Percentiles rank a stretch among this genome's conserved stretches.
Conservation (phyloP, 2,888 invertebrate species). For the Corythucha ciliata region DNA sequence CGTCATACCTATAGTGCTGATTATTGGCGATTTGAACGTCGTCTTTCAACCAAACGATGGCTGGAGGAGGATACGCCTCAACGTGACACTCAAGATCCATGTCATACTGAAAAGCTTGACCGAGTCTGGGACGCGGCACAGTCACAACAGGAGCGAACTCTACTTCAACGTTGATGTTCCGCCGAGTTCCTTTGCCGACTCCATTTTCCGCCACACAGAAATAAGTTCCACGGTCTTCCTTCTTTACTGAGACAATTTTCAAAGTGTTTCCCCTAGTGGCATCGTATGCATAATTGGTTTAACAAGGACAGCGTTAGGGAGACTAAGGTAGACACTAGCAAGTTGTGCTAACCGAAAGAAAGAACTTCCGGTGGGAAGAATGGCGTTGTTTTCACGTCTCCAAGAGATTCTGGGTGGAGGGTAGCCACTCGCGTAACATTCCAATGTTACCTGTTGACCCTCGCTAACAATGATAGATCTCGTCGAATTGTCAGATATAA, state of each 20-base stretch:
- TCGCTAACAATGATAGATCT: conserved; percentile 70
- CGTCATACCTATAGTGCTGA: conserved; percentile 65
- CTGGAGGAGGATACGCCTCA: conserved; percentile 89
- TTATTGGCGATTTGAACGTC: conserved; percentile 74
- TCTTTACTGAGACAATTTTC: conserved; percentile 65
- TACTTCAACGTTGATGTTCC: conserved; percentile 82
- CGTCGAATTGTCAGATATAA: conserved; percentile 88
- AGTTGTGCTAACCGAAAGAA: conserved; percentile 51
- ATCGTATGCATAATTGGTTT: conserved; percentile 31
- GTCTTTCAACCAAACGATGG: conserved; percentile 84
- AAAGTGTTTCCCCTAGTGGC: conserved; percentile 63
- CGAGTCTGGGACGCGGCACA: conserved; percentile 71
- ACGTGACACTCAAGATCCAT: conserved; percentile 92
- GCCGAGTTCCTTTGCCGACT: conserved; percentile 71
- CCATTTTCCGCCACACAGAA: conserved; percentile 88
- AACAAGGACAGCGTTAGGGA: background rate
- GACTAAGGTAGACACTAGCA: background rate
- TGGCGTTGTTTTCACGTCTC: conserved; percentile 87
- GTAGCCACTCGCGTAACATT: conserved; percentile 81
- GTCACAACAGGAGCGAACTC: conserved; percentile 82
- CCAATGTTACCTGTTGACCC: conserved; percentile 65
- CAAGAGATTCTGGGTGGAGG: conserved; percentile 78
- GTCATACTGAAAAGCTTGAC: conserved; percentile 83
- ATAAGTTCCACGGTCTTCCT: conserved; percentile 86
- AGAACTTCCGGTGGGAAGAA: conserved; percentile 81